Evolutionary conservation across 1,140 invertebrate species (phyloP).

Genomic region (Brachionus plicatilis): DNA sequence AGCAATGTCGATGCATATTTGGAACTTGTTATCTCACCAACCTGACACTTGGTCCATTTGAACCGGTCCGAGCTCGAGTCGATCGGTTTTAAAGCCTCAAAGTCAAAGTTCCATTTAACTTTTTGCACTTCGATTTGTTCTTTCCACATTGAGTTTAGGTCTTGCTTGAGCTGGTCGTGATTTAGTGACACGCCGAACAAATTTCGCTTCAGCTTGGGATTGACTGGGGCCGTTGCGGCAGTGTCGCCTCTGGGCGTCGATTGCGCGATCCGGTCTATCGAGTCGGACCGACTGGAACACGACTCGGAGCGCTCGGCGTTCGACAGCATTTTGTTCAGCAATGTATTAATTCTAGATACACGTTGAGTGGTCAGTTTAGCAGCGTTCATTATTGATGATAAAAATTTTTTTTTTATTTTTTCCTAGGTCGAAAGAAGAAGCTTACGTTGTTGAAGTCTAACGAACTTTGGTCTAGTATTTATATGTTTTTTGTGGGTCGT

Average conservation of each 20-base stretch:
- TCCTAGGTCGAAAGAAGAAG: background rate
- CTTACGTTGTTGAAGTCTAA: background rate
- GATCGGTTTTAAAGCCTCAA: background rate
- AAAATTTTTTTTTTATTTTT: background rate
- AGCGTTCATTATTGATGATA: background rate
- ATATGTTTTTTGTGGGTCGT: background rate
- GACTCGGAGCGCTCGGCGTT: background rate
- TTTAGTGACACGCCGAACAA: slow-evolving; percentile 16
- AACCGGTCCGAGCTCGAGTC: background rate
- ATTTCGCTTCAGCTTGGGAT: slow-evolving; percentile 5
- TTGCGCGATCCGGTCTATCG: background rate
- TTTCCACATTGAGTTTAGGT: slow-evolving; percentile 19
- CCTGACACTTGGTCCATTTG: background rate
- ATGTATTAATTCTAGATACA: slow-evolving; percentile 1
- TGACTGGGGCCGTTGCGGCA: background rate
- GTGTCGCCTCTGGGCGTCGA: background rate
- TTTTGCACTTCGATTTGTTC: slow-evolving; percentile 39
- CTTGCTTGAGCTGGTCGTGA: slow-evolving; percentile 27
- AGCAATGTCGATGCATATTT: background rate
- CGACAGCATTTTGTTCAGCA: background rate
- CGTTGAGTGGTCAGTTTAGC: slow-evolving; percentile 4
- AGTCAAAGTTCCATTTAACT: slow-evolving; percentile 32
- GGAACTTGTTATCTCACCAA: background rate
- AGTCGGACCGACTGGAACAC: background rate
- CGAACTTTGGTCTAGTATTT: slow-evolving; percentile 7